Percentiles rank a stretch among this genome's conserved stretches.
Evolutionary conservation across 2,888 invertebrate species (phyloP).

Genomic region (Ditula angustiorana): DNA sequence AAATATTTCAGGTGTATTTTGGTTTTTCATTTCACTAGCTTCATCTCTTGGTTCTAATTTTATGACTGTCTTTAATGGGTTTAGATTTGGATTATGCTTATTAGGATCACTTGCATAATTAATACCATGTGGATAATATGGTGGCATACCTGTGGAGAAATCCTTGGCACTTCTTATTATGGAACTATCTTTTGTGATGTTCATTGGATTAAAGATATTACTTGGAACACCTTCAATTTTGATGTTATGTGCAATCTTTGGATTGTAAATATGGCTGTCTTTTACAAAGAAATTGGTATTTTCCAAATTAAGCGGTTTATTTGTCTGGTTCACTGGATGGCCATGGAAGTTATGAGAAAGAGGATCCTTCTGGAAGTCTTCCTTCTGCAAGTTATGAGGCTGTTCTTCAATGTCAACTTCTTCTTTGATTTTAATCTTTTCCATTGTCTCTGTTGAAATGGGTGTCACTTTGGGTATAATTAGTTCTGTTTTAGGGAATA

Average conservation of each 20-base stretch:
- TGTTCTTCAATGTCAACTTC: constrained; percentile 80
- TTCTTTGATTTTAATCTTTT: constrained; percentile 82
- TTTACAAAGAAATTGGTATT: constrained; percentile 80
- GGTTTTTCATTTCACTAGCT: constrained; percentile 74
- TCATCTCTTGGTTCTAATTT: constrained; percentile 83
- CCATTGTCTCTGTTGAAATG: constrained; percentile 79
- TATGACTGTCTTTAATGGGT: constrained; percentile 81
- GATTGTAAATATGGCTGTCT: constrained; percentile 78
- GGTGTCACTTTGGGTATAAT: constrained; percentile 87
- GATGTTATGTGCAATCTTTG: constrained; percentile 73
- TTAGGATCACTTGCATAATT: constrained; percentile 74
- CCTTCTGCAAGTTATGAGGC: constrained; percentile 73
- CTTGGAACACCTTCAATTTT: constrained; percentile 77
- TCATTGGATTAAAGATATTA: constrained; percentile 76
- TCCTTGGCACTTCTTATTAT: constrained; percentile 79
- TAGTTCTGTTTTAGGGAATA: constrained; percentile 86
- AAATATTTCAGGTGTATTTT: constrained; percentile 80
- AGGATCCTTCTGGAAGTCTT: constrained; percentile 79
- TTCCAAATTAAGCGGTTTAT: constrained; percentile 77
- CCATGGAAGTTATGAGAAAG: constrained; percentile 75
- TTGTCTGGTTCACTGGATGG: constrained; percentile 68
- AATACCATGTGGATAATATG: constrained; percentile 73
- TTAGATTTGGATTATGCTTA: constrained; percentile 75
- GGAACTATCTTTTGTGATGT: constrained; percentile 75
- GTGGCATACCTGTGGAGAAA: constrained; percentile 70